These are phyloP conservation scores for Sesamia inferens DNA, from an alignment of 2,888 invertebrate species.

Conservation along the genomic window DNA sequence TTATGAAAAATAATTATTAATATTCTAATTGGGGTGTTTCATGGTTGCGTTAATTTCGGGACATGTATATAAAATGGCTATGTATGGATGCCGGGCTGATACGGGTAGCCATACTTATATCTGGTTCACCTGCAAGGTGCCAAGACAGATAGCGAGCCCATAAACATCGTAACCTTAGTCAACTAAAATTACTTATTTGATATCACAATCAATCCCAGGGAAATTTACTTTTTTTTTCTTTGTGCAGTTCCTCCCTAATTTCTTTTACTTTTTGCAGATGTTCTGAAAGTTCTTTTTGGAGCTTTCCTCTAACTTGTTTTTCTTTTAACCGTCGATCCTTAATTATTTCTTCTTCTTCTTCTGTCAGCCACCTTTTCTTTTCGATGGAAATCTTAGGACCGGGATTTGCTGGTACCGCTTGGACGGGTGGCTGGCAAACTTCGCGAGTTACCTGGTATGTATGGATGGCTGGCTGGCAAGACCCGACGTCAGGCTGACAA, in stretches of 20 bases:
- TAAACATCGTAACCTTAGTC: neutral
- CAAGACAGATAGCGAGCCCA: neutral
- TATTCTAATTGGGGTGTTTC: too few relatives aligned
- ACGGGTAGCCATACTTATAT: neutral
- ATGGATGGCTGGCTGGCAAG: neutral
- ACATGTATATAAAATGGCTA: neutral
- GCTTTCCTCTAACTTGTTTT: neutral
- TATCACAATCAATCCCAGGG: neutral
- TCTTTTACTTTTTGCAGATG: constrained; percentile 28
- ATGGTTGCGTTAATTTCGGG: too few relatives aligned
- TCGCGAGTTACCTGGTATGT: neutral
- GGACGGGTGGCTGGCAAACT: too few relatives aligned
- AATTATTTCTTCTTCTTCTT: constrained; percentile 21
- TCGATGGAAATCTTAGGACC: constrained; percentile 5
- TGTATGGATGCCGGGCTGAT: too few relatives aligned
- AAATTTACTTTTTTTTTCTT: neutral
- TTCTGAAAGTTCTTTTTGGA: constrained; percentile 17
- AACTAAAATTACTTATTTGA: neutral
- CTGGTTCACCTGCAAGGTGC: neutral
- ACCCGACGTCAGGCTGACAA: neutral
- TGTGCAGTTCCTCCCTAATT: constrained; percentile 22
- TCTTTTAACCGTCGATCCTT: neutral
- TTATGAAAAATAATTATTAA: too few relatives aligned
- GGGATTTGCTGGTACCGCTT: neutral
- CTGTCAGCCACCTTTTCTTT: constrained; percentile 36